A percentile compares a stretch with the other conserved stretches of the same genome.
Evolutionary conservation across 1,140 invertebrate species (phyloP).

Genomic region (Calycopis cecrops): DNA sequence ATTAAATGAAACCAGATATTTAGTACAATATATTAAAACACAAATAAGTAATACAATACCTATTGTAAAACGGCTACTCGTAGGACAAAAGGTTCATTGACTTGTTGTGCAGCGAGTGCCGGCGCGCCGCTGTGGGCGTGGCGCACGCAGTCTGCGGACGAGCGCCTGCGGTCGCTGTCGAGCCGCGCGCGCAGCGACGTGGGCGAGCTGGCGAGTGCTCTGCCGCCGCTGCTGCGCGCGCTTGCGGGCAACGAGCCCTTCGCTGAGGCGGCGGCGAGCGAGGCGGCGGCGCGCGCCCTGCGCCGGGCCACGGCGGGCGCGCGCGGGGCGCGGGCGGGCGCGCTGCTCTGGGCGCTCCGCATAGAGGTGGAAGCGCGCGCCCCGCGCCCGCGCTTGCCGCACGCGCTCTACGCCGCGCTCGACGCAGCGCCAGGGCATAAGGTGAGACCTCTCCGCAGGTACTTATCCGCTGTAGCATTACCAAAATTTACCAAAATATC

Average conservation of each 20-base stretch:
- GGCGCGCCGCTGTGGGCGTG: neutral
- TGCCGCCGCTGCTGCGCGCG: constrained; percentile 17
- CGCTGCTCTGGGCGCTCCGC: constrained; percentile 22
- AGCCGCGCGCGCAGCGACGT: constrained; percentile 8
- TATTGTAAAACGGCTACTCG: no score
- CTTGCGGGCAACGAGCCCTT: constrained; percentile 4
- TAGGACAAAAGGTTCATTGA: no score
- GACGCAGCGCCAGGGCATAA: constrained; percentile 10
- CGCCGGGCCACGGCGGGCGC: constrained; percentile 3
- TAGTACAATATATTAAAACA: no score
- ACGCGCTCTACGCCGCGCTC: constrained; percentile 12
- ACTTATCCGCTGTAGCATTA: no score
- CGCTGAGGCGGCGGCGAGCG: neutral
- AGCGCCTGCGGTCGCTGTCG: constrained; percentile 11
- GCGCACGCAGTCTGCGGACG: constrained; percentile 12
- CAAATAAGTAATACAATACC: no score
- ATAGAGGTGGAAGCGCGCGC: constrained; percentile 16
- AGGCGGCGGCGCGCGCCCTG: neutral
- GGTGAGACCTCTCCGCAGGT: no score
- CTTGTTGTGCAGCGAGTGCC: neutral
- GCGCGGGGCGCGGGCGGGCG: constrained; percentile 20
- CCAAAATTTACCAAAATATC: no score
- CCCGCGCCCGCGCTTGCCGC: constrained; percentile 4
- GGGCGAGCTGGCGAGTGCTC: constrained; percentile 11
- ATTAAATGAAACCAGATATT: no score